A percentile compares a stretch with the other conserved stretches of the same genome.
Evolutionary conservation across 1,140 invertebrate species (phyloP).

Genomic region (Himalopsyche phryganea): DNA sequence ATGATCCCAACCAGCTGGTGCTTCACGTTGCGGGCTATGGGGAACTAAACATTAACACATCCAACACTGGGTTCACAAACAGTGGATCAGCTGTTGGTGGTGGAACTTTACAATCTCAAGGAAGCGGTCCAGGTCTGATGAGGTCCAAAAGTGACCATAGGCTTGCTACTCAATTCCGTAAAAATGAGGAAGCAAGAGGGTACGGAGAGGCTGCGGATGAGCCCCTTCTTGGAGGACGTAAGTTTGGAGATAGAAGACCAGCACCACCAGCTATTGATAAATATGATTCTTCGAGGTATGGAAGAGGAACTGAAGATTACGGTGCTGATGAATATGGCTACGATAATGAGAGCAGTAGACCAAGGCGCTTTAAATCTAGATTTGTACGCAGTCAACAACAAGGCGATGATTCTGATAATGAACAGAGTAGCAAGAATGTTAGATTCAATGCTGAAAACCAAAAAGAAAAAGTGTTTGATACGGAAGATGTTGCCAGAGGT

Average conservation of each 20-base stretch:
- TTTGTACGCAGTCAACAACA: constrained; percentile 64
- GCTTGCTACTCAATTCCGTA: constrained; percentile 81
- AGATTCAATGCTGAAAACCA: constrained; percentile 55
- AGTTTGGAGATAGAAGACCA: constrained; percentile 65
- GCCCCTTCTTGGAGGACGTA: constrained; percentile 64
- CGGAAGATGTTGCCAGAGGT: constrained; percentile 83
- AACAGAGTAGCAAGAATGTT: constrained; percentile 55
- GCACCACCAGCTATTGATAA: constrained; percentile 51
- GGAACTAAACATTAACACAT: constrained; percentile 74
- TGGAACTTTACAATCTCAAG: constrained; percentile 58
- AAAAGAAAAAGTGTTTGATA: constrained; percentile 72
- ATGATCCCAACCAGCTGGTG: constrained; percentile 86
- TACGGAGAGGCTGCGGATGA: constrained; percentile 52
- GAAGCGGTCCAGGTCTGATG: constrained; percentile 69
- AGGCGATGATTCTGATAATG: constrained; percentile 68
- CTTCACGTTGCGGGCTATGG: constrained; percentile 81
- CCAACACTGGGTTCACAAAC: constrained; percentile 54
- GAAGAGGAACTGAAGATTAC: constrained; percentile 53
- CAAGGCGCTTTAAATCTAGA: constrained; percentile 66
- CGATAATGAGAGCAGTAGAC: constrained; percentile 51
- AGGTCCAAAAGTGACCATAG: constrained; percentile 91
- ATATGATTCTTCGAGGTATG: constrained; percentile 46
- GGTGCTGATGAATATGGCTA: constrained; percentile 64
- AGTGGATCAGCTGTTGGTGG: constrained; percentile 44
- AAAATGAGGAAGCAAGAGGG: constrained; percentile 68